These are phyloP conservation scores for Antennarius striatus DNA, from an alignment of 2,113 vertebrate genomes.

Conservation along the genomic window DNA sequence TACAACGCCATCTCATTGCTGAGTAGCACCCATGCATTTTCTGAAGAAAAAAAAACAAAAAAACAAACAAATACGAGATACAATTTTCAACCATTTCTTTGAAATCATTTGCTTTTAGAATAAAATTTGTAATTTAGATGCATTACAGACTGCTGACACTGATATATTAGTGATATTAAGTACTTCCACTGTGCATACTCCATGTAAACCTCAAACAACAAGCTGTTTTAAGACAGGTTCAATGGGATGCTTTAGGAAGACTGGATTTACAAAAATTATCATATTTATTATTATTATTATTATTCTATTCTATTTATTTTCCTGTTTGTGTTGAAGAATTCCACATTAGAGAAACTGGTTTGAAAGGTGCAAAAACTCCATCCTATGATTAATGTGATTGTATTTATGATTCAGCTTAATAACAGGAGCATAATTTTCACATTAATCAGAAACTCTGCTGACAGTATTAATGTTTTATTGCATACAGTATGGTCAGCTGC, in stretches of 20 bases:
- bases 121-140: conserved; percentile 29
- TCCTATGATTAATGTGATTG: conserved; percentile 67
- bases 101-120: conserved; percentile 20
- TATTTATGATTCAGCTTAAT: conserved; percentile 74
- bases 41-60: conserved; percentile 44
- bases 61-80: conserved; percentile 19
- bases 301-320: background rate
- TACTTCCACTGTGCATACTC: background rate
- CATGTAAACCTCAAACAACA: background rate
- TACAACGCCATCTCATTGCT: conserved; percentile 48
- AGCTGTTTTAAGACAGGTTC: background rate
- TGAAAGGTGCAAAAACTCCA: conserved; percentile 42
- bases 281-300: too few species aligned
- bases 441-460: conserved; percentile 69
- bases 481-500: conserved; percentile 44
- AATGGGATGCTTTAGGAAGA: background rate
- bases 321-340: conserved; percentile 8
- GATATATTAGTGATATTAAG: conserved; percentile 20
- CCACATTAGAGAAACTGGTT: conserved; percentile 33
- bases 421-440: conserved; percentile 69
- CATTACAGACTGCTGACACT: conserved; percentile 12
- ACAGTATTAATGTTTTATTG: conserved; percentile 62
- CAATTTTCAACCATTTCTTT: conserved; percentile 19
- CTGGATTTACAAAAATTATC: background rate
- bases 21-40: conserved; percentile 21